Percentiles rank a stretch among this genome's conserved stretches.
Conservation (phyloP, 2,888 invertebrate species). For the Loripinus fragilis region DNA sequence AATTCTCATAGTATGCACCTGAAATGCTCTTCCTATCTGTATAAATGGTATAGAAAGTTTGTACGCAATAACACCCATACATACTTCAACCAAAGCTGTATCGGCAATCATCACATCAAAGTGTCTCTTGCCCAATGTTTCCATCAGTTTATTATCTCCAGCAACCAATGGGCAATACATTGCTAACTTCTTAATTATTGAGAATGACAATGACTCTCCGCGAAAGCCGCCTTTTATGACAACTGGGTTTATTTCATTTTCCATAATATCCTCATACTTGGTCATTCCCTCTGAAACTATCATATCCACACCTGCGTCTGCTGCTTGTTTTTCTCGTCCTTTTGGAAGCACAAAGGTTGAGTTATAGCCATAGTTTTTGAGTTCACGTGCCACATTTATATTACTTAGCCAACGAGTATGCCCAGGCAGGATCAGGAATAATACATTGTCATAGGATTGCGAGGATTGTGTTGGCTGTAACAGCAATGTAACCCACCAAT, state of each 20-base stretch:
- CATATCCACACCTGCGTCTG: not conserved
- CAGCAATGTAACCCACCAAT: no score
- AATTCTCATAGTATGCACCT: not conserved
- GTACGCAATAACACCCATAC: not conserved
- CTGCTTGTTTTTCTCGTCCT: not conserved
- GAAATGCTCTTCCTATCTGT: not conserved
- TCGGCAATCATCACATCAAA: not conserved
- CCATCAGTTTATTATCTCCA: not conserved
- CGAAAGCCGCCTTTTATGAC: not conserved
- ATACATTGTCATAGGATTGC: not conserved
- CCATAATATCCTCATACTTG: not conserved
- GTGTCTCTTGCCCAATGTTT: not conserved
- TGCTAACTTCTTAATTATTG: not conserved
- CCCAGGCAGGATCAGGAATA: not conserved
- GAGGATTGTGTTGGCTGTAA: no score
- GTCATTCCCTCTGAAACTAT: not conserved
- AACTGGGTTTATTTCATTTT: not conserved
- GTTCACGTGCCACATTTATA: not conserved
- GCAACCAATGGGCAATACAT: not conserved
- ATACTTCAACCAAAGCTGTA: not conserved
- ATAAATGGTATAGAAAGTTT: not conserved
- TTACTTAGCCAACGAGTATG: not conserved
- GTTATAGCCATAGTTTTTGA: not conserved
- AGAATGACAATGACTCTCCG: not conserved
- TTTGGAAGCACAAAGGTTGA: not conserved